Evolutionary conservation across 2,113 vertebrate genomes (phyloP), one percentile per base, ranked within the genome.

Genomic region (Crocuta crocuta): DNA sequence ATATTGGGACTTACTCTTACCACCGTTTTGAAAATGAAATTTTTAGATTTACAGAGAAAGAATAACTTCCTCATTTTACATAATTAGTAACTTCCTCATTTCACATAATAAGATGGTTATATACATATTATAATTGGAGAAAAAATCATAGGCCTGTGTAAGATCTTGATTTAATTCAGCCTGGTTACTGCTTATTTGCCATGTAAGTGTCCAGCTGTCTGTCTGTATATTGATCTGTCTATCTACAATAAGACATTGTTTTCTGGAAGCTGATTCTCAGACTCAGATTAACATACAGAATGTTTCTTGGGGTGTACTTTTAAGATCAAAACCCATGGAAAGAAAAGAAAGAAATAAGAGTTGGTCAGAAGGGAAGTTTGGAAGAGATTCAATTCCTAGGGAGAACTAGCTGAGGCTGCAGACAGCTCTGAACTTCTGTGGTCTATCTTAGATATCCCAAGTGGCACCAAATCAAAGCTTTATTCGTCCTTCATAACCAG

Each of bases 361-460:
- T 0, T 43, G 24, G 24, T 45, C 45, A 80, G 16, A 79, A 15
- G n/a, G 68, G 19, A 83, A 21, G 1, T 76, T 70, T 65, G 26
- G 17, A 71, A 21, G 21, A 10, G 6, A 89, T 12, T 61, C 33
- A 50, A 0, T 33, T 12, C 74, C 39, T n/a, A 0, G 16, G 7
- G 85, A 68, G 16, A 43, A 1, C 21, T 21, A 61, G 4, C 1
- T 68, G 3, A 39, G 7, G 5, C 48, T 4, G 3, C 0, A 43
- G 35, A 39, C 0, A 80, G 0, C 23, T 53, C 11, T 5, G 7
- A 45, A 55, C 4, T n/a, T 85, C n/a, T 21, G 4, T 12, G 33
- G 7, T 2, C 13, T 15, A 82, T 91, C 23, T 31, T 70, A 76
- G 15, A 17, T 48, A 3, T 24, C 9, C 10, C 7, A 53, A 4